phyloP scores from a whole-genome alignment of 2,113 vertebrate species.

The Dicentrarchus labrax region DNA sequence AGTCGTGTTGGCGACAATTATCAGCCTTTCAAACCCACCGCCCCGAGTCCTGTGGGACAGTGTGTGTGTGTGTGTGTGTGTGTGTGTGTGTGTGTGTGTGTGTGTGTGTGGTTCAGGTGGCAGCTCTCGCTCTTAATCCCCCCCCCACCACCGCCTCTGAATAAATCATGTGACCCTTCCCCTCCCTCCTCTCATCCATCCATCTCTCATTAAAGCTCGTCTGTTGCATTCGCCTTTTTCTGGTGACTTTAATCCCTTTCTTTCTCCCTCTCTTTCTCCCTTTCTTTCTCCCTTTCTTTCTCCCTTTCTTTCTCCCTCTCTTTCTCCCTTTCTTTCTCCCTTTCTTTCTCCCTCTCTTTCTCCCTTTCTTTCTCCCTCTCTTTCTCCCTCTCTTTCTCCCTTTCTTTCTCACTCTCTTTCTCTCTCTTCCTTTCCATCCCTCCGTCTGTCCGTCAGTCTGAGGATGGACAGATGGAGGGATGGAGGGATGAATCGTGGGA shows the following conservation, averaged over 20 bases:
- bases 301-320: background rate
- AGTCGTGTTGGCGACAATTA: conserved; percentile 97
- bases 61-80: conserved; percentile 82
- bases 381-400: too few species aligned
- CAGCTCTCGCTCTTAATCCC: conserved; percentile 86
- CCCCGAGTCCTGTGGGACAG: conserved; percentile 74
- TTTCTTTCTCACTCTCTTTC: accelerated
- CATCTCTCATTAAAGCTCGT: conserved; percentile 79
- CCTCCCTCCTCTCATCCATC: conserved; percentile 68
- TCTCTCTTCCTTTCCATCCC: background rate
- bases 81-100: conserved; percentile 76
- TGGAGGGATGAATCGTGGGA: background rate
- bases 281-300: too few species aligned
- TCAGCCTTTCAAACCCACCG: conserved; percentile 87
- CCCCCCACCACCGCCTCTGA: conserved; percentile 79
- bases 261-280: background rate
- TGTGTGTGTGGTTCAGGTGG: conserved; percentile 91
- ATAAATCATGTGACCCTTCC: conserved; percentile 86
- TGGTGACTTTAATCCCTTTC: conserved; percentile 5
- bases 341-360: background rate
- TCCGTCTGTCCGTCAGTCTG: background rate
- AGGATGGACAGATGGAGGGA: conserved; percentile 9
- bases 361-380: too few species aligned
- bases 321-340: background rate
- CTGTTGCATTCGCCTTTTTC: conserved; percentile 25